Evolutionary conservation across 2,888 invertebrate species (phyloP).

Genomic region (Congeria kusceri): DNA sequence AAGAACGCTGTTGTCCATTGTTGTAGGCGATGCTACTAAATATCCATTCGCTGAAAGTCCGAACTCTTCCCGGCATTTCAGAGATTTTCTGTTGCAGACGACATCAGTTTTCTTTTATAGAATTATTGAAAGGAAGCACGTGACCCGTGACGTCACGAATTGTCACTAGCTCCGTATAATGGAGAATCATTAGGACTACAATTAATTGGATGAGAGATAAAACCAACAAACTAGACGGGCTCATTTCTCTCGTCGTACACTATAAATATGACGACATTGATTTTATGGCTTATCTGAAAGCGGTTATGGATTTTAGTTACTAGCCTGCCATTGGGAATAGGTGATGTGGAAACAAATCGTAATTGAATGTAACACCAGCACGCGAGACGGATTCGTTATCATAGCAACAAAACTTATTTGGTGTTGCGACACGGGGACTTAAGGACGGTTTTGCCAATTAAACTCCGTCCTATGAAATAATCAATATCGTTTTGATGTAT

Average conservation of each 20-base stretch:
- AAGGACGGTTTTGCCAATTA: background rate
- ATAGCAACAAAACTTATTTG: constrained; percentile 8
- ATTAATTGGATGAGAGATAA: constrained; percentile 51
- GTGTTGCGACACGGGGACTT: background rate
- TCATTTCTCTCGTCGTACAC: constrained; percentile 33
- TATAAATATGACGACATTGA: constrained; percentile 61
- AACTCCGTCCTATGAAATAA: constrained; percentile 13
- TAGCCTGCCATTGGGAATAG: constrained; percentile 37
- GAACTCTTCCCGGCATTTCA: too few species aligned
- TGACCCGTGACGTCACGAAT: constrained; percentile 60
- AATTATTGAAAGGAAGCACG: constrained; percentile 61
- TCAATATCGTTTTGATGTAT: constrained; percentile 39
- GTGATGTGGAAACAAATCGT: constrained; percentile 59
- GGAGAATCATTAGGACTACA: constrained; percentile 48
- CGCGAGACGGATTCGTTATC: constrained; percentile 41
- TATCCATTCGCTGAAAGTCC: too few species aligned
- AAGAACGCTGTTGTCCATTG: too few species aligned
- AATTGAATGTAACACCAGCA: constrained; percentile 51
- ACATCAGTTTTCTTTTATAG: constrained; percentile 64
- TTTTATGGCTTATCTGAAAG: constrained; percentile 58
- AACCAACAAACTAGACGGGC: constrained; percentile 37
- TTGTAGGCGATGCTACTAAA: too few species aligned
- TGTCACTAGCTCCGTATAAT: constrained; percentile 42
- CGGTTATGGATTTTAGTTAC: constrained; percentile 51
- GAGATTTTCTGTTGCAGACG: constrained; percentile 37